These are phyloP conservation scores for Montipora sp. DNA, from an alignment of 64 coral and sea anemone species.

Conservation along the genomic window DNA sequence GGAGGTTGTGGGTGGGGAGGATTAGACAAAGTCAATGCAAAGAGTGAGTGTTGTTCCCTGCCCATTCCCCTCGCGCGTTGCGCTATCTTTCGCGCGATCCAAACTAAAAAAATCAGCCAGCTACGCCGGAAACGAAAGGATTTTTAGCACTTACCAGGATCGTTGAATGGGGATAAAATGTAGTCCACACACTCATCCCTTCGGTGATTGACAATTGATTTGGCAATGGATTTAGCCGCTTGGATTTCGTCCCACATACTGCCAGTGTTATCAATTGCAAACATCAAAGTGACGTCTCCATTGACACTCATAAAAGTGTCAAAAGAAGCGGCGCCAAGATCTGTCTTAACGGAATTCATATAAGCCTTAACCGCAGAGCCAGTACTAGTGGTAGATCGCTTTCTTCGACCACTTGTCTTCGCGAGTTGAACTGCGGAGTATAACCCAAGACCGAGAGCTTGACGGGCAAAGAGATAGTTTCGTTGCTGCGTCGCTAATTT, in stretches of 20 bases:
- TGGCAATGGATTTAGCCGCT: conserved; percentile 69
- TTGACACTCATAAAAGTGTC: conserved; percentile 70
- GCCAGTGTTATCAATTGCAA: conserved; percentile 82
- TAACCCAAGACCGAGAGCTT: conserved; percentile 58
- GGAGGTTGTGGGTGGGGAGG: too few species aligned
- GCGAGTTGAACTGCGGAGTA: conserved; percentile 21
- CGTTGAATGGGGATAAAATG: conserved; percentile 60
- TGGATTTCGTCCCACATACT: conserved; percentile 71
- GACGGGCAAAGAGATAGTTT: conserved; percentile 65
- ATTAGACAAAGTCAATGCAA: too few species aligned
- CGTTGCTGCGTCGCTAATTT: conserved; percentile 51
- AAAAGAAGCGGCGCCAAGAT: conserved; percentile 53
- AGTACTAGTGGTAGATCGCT: neutral
- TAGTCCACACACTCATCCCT: neutral
- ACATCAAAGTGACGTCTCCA: conserved; percentile 68
- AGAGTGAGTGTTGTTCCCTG: too few species aligned
- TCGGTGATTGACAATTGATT: conserved; percentile 2
- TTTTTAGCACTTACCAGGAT: conserved; percentile 20
- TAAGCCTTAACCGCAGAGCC: conserved; percentile 6
- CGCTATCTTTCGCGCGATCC: too few species aligned
- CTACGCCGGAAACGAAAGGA: too few species aligned
- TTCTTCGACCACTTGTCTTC: conserved; percentile 23
- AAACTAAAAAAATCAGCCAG: too few species aligned
- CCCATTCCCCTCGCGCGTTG: too few species aligned
- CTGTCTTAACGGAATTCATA: conserved; percentile 56